Evolutionary conservation across 2,797 vertebrate genomes (phyloP).

Genomic region (Miichthys miiuy): DNA sequence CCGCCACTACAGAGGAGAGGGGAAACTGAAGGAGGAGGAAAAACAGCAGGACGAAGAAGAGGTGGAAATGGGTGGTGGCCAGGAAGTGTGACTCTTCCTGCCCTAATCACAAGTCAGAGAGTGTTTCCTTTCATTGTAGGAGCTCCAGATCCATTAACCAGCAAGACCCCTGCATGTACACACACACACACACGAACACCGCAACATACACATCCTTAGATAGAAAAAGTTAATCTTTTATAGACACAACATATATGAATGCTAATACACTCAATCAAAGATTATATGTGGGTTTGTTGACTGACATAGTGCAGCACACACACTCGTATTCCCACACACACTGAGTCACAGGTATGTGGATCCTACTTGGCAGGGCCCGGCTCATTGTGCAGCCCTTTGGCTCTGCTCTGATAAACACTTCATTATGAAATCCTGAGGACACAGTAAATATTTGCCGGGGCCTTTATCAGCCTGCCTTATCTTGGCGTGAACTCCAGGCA

Average conservation of each 20-base stretch:
- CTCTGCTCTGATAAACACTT: conserved; percentile 84
- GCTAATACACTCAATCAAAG: conserved; percentile 29
- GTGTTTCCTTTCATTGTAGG: conserved; percentile 88
- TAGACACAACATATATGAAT: conserved; percentile 44
- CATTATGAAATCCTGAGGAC: conserved; percentile 86
- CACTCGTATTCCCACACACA: conserved; percentile 36
- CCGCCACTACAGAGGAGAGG: conserved; percentile 70
- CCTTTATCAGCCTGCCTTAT: conserved; percentile 82
- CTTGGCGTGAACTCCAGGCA: conserved; percentile 81
- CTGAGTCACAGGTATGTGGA: conserved; percentile 58
- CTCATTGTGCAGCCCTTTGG: conserved; percentile 72
- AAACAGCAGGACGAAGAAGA: conserved; percentile 84
- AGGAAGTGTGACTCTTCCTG: conserved; percentile 86
- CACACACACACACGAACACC: conserved; percentile 26
- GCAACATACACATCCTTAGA: conserved; percentile 34
- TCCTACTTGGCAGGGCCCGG: conserved; percentile 65
- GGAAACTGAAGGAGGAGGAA: conserved; percentile 77
- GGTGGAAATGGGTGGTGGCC: conserved; percentile 86
- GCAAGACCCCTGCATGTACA: conserved; percentile 46
- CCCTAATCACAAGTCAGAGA: conserved; percentile 86
- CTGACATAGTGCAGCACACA: conserved; percentile 41
- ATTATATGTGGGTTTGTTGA: conserved; percentile 36
- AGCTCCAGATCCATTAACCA: conserved; percentile 79
- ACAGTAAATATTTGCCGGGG: conserved; percentile 86
- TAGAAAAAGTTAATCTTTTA: conserved; percentile 17